Evolutionary conservation across 2,113 vertebrate genomes (phyloP).

Genomic region (Micromys minutus): DNA sequence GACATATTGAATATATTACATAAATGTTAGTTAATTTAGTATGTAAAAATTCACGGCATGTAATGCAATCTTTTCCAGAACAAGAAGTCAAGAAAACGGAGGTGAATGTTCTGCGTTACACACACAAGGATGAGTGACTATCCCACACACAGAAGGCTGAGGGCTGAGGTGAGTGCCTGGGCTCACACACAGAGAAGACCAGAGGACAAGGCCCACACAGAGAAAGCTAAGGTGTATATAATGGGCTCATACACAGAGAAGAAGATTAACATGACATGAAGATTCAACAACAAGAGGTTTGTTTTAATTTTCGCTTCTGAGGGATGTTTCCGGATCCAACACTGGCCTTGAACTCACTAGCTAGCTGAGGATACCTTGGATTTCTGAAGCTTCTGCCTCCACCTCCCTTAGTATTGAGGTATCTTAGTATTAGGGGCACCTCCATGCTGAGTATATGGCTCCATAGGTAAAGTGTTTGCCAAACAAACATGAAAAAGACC

Average conservation of each 20-base stretch:
- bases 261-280: background rate
- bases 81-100: background rate
- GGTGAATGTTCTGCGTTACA: background rate
- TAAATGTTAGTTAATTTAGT: background rate
- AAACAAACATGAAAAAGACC: background rate
- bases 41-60: background rate
- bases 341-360: background rate
- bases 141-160: background rate
- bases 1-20: background rate
- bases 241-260: background rate
- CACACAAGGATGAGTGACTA: background rate
- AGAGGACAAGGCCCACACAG: background rate
- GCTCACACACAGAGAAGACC: background rate
- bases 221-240: background rate
- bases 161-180: background rate
- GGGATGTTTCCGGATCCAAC: background rate
- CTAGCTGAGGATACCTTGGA: background rate
- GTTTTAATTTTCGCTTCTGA: background rate
- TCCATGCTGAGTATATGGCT: background rate
- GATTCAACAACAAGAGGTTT: background rate
- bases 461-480: background rate
- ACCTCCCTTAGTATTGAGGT: background rate
- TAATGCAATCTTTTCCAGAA: background rate
- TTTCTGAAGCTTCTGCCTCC: background rate
- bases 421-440: background rate